Base-by-base conservation (phyloP, 1,140 invertebrate species). In the Limonius californicus region DNA sequence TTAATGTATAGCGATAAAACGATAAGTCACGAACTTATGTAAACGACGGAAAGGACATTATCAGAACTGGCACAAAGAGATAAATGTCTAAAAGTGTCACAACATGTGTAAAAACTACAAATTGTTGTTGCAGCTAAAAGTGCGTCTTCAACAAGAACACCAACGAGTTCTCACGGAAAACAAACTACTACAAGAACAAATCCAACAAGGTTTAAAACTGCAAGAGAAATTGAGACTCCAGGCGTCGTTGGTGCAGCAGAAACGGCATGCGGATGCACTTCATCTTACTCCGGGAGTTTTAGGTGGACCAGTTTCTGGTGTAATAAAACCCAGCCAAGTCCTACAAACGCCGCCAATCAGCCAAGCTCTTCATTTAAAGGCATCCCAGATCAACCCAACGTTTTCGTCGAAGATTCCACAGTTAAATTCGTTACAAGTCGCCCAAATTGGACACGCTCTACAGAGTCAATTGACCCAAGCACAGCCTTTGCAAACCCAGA, bases 191-290 rank as follows among this genome's bases (percentile, higher is more conserved):
- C 76, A 77, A 58, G 74, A 74, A 43, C 70, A 78, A 60, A 70
- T 78, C 18, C 72, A 72, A 55, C 65, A 69, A 39, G 66, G 68
- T 9, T 27, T 77, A 2, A 74, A 73, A 62, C 43, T 75, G 1
- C 75, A 77, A 58, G 72, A 77, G 53, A 75, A 76, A 63, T 65
- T 76, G 6, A 74, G 72, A 59, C 63, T 72, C 7, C 74, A 76
- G 50, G 64, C 70, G 19, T 50, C 61, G 9, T 19, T 61, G 11
- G 57, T 68, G 14, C 67, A 69, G 39, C 57, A 63, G 35, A 65
- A 57, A 47, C 55, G 8, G 42, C 60, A n/a, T 39, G 55, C 54
- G 14, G 54, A 1, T 15, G 21, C 2, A 2, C 8, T 39, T 9
- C 35, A 9, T 54, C n/a, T 19, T 12, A 27, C 55, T 12, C 16